Evolutionary conservation across 2,113 vertebrate genomes (phyloP), one percentile per base, ranked within the genome.

Genomic region (Phocoena sinus): DNA sequence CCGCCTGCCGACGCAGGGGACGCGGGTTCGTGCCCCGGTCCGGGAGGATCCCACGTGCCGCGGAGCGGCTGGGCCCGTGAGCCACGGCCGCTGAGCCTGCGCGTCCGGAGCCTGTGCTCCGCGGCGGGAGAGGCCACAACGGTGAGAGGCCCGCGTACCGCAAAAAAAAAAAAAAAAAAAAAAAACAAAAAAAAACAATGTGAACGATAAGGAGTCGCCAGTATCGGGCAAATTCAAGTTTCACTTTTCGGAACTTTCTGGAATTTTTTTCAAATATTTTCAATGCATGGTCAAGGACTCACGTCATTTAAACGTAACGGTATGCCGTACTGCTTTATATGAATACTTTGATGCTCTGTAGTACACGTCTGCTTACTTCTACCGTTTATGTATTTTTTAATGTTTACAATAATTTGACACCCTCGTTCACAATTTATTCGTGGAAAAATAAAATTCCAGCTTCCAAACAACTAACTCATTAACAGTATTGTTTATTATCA

Each of bases 251-350:
- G 28, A 33, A 31, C 10, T 0, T 53, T 53, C 44, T 13, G 62
- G 28, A 33, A 1, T 65, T 65, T 65, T 65, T 13, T 28, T 12
- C 62, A 31, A 12, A 3, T 53, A 33, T 53, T 77, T 77, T 21
- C 17, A 50, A 6, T 21, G 18, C 9, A 2, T 6, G 47, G 44
- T 13, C 3, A 4, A 53, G 0, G 5, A 28, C 44, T 31, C 41
- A 47, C 11, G 26, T 31, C n/a, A 25, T 33, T 44, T 58, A n/a
- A 58, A 47, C 1, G 12, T 8, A 13, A 25, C 1, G 47, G 26
- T 0, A 26, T 1, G 8, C 8, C 0, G 28, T 38, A 23, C 50
- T 31, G 20, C 15, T 31, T 44, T 60, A 7, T 13, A 14, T 17
- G 47, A 76, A 28, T 23, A 60, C 13, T 38, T 25, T 0, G 3